Base-by-base conservation (phyloP, 2,113 vertebrate species). In the Amphiprion percula region DNA sequence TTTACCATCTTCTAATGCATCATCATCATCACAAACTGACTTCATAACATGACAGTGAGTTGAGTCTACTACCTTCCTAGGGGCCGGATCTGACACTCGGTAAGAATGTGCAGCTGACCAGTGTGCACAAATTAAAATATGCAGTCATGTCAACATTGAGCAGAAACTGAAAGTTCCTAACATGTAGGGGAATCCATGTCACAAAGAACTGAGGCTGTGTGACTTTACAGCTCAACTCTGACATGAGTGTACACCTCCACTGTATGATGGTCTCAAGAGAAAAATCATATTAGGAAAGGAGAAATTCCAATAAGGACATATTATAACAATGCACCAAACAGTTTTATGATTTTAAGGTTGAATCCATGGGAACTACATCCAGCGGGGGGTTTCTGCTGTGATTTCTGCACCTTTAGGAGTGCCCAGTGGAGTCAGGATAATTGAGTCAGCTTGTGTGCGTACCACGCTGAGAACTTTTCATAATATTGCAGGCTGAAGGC, bases 361-460 rank as follows among this genome's bases (percentile, higher is more conserved):
- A 49, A 76, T 72, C 6, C 41, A 39, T 77, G 78, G 73, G 65
- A 87, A 86, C 71, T 54, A 84, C 68, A 67, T 77, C 10, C 26
- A 74, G 6, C 4, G 46, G 24, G 79, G 66, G 4, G 83, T 89
- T 89, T 86, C 67, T 47, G n/a, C 72, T 79, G 83, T 78, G 64
- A 79, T 87, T 89, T 92, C 73, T 82, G 23, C 67, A 91, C 63
- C 59, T 90, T 90, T 74, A 86, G 87, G 74, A 85, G 69, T 84
- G 73, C 77, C 83, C 85, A 30, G 23, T 41, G 12, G 41, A 64
- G 17, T 56, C 49, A 6, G 52, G 44, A 55, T 70, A 19, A 66
- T 9, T 73, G 49, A 49, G 71, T 80, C 64, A 84, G 66, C 21
- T 3, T 14, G 41, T 33, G 33, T 12, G 19, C 49, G 12, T 28